Evolutionary conservation across 2,888 invertebrate genomes (phyloP), one percentile per base, ranked within the genome.

Genomic region (Polia nebulosa): DNA sequence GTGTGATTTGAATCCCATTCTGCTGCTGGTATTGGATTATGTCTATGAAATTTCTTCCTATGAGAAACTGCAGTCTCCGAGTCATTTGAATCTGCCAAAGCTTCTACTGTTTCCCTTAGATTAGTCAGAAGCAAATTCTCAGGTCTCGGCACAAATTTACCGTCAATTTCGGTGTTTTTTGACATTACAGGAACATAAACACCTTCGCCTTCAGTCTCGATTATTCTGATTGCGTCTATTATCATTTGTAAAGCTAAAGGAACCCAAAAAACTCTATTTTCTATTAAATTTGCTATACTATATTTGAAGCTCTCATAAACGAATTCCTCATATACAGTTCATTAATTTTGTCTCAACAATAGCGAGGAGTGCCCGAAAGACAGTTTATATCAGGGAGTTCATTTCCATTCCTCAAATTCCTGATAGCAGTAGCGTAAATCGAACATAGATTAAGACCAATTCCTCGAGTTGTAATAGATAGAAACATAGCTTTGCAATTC

Each of bases 371-470:
- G 64, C 65, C 11, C 65, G 64, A 8, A 47, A 64, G 36, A 64
- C 64, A 47, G 64, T 64, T 0, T 29, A 65, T 47, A 36, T 64
- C 47, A n/a, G 64, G 64, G 7, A 64, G 22, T 22, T 64, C 11
- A 22, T n/a, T 11, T 34, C 5, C 9, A 13, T n/a, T n/a, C 34
- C 8, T 64, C 17, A 11, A 36, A 22, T 0, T 15, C 1, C 4
- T 29, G 6, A 4, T 13, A 15, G 27, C n/a, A 11, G 15, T 0
- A 34, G 9, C 22, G 29, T 64, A 64, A 64, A 64, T 47, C n/a
- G 47, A 64, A 64, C 64, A 64, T 15, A 64, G 13, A 64, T 64
- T 64, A 11, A 47, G 34, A 36, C 64, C 64, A 36, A 64, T 64
- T 36, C 64, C 64, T 36, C 64, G 45, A 29, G 64, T 64, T 47